Evolutionary conservation across 2,888 invertebrate species (phyloP).

Genomic region (Tolmerus cingulatus): DNA sequence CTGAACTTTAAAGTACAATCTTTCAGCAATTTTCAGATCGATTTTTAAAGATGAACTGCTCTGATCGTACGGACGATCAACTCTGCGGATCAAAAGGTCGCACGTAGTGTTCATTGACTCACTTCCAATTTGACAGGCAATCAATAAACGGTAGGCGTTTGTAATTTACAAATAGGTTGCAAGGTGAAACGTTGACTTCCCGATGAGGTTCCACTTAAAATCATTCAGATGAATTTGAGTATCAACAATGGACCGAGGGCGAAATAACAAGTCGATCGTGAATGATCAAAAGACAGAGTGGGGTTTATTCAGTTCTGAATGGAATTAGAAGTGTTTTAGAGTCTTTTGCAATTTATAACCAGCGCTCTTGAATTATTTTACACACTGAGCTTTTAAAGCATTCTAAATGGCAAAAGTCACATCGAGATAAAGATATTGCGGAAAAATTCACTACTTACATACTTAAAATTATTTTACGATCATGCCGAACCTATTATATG

Average conservation of each 20-base stretch:
- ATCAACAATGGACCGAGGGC: neutral
- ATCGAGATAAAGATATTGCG: no score
- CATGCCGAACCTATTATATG: no score
- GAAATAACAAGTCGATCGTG: neutral
- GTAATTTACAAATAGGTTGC: slow-evolving; percentile 17
- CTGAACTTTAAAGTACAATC: neutral
- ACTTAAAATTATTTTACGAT: no score
- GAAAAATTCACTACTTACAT: no score
- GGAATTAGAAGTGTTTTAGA: neutral
- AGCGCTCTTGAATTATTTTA: neutral
- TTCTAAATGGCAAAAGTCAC: no score
- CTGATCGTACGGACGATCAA: slow-evolving; percentile 3
- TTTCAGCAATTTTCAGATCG: neutral
- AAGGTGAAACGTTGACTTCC: slow-evolving; percentile 34
- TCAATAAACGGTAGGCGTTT: slow-evolving; percentile 21
- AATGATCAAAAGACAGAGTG: neutral
- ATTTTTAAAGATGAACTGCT: neutral
- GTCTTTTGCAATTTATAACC: neutral
- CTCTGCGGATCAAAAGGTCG: neutral
- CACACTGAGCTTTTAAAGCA: no score
- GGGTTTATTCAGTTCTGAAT: neutral
- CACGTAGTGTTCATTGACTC: slow-evolving; percentile 23
- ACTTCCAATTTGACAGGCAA: slow-evolving; percentile 27
- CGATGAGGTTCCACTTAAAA: neutral
- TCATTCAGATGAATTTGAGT: neutral